These are phyloP conservation scores for Maniola jurtina DNA, from an alignment of 1,140 invertebrate species.

Conservation along the genomic window DNA sequence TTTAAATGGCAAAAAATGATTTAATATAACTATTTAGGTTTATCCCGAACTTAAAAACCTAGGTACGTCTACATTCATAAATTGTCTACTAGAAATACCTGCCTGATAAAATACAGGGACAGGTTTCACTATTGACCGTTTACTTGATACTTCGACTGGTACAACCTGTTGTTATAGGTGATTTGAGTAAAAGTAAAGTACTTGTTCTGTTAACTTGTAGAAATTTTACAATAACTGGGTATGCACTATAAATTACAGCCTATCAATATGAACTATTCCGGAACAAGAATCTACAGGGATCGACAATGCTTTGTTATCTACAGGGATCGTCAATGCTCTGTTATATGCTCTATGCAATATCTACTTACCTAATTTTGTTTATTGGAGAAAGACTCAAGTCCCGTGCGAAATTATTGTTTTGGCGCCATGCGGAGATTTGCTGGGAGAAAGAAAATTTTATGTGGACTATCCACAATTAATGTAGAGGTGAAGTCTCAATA, in stretches of 20 bases:
- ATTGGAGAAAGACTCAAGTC: too few relatives aligned
- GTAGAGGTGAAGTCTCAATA: too few relatives aligned
- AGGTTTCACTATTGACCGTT: background rate
- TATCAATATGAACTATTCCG: background rate
- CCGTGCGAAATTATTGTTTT: too few relatives aligned
- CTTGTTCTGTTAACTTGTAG: background rate
- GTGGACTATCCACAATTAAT: too few relatives aligned
- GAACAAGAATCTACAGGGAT: background rate
- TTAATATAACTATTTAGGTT: too few relatives aligned
- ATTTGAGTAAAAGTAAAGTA: conserved; percentile 8
- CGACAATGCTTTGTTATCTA: background rate
- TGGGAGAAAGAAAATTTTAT: too few relatives aligned
- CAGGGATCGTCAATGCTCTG: background rate
- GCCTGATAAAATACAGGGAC: background rate
- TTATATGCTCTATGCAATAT: too few relatives aligned
- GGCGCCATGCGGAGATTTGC: too few relatives aligned
- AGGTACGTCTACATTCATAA: background rate
- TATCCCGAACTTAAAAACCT: too few relatives aligned
- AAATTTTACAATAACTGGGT: conserved; percentile 2
- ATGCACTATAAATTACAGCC: background rate
- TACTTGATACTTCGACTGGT: background rate
- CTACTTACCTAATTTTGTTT: too few relatives aligned
- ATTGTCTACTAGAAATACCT: background rate
- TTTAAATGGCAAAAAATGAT: too few relatives aligned
- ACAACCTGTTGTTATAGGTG: conserved; percentile 9